Evolutionary conservation across 2,888 invertebrate species (phyloP), one percentile per base, ranked within the genome.

Genomic region (Adelphocoris suturalis): DNA sequence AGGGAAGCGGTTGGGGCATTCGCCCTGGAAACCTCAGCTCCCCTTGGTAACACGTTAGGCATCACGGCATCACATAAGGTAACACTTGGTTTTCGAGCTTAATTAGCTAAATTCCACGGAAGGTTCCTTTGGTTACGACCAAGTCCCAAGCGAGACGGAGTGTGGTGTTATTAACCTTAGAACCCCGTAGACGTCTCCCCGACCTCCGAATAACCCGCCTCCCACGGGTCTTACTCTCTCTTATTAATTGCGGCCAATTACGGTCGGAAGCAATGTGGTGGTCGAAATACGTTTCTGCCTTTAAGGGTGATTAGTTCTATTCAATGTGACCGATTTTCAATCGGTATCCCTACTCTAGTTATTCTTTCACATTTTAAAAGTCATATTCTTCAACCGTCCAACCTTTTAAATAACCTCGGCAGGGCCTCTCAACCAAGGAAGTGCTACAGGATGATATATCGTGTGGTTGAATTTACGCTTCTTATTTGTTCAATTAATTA

Each of bases 161-260:
- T 37, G 61, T n/a, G 61, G 61, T 61, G n/a, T 61, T 61, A 61
- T 61, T 61, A 61, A 61, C 61, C 61, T 61, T 61, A 16, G 61
- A 19, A 61, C 52, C 52, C 11, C 61, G 61, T n/a, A 19, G 61
- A 61, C 61, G 19, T n/a, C 61, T 61, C 61, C 19, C 12, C 61
- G 16, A 61, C 61, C 61, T 61, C 61, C 61, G n/a, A 19, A 61
- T 61, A 61, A 61, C 61, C 19, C 19, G 12, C 52, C 52, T 52
- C 16, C 52, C 16, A 14, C 52, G 61, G 61, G 19, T 7, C 61
- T 19, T 19, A 61, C 61, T 9, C 19, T 19, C 16, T 19, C 16
- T 14, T 61, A 61, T n/a, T 61, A 61, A 61, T 61, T 61, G 61
- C 16, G 61, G 61, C 61, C 61, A 16, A 61, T n/a, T 61, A 61